Conservation (phyloP, 2,888 invertebrate genomes). For the Marasmarcha lunaedactyla region DNA sequence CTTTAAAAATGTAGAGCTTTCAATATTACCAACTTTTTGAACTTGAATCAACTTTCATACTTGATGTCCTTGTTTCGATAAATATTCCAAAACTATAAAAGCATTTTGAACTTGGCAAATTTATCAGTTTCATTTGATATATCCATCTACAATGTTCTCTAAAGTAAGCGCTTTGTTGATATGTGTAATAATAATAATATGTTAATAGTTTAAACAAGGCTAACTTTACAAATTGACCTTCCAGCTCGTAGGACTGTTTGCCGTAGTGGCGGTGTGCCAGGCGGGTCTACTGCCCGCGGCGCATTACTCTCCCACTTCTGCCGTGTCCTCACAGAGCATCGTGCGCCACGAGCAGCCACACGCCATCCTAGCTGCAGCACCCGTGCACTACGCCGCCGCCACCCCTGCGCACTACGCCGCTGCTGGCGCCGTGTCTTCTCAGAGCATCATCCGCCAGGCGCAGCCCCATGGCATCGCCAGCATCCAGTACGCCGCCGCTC, state of each 20-base stretch:
- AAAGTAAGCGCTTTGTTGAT: constrained; percentile 16
- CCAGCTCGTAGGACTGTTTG: constrained; percentile 10
- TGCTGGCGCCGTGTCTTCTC: constrained; percentile 30
- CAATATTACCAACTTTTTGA: no score
- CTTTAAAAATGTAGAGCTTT: no score
- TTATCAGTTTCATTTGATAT: constrained; percentile 12
- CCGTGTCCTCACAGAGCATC: constrained; percentile 10
- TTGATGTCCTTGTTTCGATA: constrained; percentile 11
- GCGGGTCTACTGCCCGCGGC: constrained; percentile 34
- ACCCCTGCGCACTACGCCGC: constrained; percentile 25
- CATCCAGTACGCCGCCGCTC: constrained; percentile 18
- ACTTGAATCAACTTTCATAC: constrained; percentile 7
- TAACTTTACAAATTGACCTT: neutral
- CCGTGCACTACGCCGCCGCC: constrained; percentile 18
- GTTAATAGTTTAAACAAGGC: no score
- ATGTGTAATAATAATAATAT: no score
- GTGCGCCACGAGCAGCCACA: constrained; percentile 22
- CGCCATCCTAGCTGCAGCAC: constrained; percentile 18
- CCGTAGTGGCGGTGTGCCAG: constrained; percentile 44
- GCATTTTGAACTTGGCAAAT: constrained; percentile 3
- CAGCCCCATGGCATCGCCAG: constrained; percentile 28
- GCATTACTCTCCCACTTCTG: constrained; percentile 20
- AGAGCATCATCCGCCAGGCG: constrained; percentile 45
- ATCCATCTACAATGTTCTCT: constrained; percentile 15
- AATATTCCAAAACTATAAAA: constrained; percentile 9